Evolutionary conservation across 2,113 vertebrate species (phyloP).

Genomic region (Equus przewalskii): DNA sequence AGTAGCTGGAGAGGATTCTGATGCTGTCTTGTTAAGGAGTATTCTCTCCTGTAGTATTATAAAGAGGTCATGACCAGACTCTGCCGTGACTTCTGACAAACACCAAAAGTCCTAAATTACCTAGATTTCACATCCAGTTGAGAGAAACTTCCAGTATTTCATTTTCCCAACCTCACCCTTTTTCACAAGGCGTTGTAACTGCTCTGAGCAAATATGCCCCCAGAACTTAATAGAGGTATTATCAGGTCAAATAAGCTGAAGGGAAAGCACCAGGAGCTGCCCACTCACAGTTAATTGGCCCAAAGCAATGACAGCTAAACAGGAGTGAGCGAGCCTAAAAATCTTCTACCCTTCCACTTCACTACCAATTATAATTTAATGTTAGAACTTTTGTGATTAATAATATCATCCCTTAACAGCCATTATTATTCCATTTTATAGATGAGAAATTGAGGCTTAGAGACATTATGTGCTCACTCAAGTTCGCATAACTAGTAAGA

Average conservation of each 20-base stretch:
- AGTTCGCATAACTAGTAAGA: conserved; percentile 6
- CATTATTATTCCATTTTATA: conserved; percentile 29
- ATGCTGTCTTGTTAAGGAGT: not conserved
- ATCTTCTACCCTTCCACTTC: not conserved
- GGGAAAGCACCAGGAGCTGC: not conserved
- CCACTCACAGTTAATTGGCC: not conserved
- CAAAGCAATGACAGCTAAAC: not conserved
- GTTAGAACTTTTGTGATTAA: not conserved
- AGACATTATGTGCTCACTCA: not conserved
- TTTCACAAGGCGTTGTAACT: not conserved
- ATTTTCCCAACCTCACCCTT: not conserved
- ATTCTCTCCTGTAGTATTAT: not conserved
- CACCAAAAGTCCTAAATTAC: not conserved
- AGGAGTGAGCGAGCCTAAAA: not conserved
- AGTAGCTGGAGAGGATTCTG: not conserved
- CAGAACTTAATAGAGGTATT: not conserved
- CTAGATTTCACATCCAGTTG: not conserved
- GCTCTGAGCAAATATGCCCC: not conserved
- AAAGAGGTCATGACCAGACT: not conserved
- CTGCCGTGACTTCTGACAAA: not conserved
- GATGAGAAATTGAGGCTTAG: conserved; percentile 39
- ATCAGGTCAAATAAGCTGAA: not conserved
- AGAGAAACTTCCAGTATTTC: not conserved
- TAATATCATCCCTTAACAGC: not conserved
- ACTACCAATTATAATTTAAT: conserved; percentile 4